phyloP scores from a whole-genome alignment of 2,888 invertebrate species.

The Mythimna ferrago region DNA sequence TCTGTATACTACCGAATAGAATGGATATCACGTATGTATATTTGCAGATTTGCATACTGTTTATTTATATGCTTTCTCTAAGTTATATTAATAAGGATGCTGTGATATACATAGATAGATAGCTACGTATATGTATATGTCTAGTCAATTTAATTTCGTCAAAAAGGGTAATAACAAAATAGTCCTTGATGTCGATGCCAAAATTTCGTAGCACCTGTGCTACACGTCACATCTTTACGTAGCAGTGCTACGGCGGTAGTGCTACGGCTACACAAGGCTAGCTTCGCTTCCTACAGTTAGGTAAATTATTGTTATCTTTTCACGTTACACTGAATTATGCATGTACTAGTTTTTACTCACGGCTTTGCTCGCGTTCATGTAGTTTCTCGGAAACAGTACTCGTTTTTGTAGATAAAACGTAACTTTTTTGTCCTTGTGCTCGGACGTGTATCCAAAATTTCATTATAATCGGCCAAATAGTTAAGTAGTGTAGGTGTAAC shows the following conservation, averaged over 20 bases:
- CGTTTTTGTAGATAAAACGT: too few relatives aligned
- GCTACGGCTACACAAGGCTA: not conserved
- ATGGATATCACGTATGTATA: slow-evolving; percentile 56
- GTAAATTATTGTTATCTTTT: not conserved
- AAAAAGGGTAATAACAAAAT: not conserved
- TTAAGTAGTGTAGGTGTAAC: too few relatives aligned
- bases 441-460: too few relatives aligned
- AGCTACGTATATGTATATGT: not conserved
- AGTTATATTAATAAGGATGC: slow-evolving; percentile 5
- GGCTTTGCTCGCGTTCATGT: too few relatives aligned
- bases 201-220: slow-evolving; percentile 65
- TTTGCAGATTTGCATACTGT: slow-evolving; percentile 12
- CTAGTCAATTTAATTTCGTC: not conserved
- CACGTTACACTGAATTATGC: too few relatives aligned
- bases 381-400: too few relatives aligned
- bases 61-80: slow-evolving; percentile 8
- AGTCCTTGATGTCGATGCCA: slow-evolving; percentile 2
- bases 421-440: too few relatives aligned
- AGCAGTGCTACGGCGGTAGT: slow-evolving; percentile 29
- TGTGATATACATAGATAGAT: not conserved
- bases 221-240: slow-evolving; percentile 42
- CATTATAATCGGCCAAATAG: too few relatives aligned
- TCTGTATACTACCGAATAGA: slow-evolving; percentile 42
- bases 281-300: not conserved
- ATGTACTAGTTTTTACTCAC: too few relatives aligned